Evolutionary conservation across 1,140 invertebrate species (phyloP).

Genomic region (Anastrepha ludens): DNA sequence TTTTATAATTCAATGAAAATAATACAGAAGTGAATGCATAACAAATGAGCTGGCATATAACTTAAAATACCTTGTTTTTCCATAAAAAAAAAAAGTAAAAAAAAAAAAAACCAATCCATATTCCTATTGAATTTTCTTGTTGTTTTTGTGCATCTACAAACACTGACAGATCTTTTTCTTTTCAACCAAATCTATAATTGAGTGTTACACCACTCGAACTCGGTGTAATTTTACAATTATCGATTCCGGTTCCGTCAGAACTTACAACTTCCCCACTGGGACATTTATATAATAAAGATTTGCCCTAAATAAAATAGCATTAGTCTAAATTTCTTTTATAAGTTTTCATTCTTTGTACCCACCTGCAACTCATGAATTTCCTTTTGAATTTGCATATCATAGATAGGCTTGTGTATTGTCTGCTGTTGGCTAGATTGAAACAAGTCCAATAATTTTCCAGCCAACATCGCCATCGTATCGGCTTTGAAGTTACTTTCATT

Average conservation of each 20-base stretch:
- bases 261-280: constrained; percentile 58
- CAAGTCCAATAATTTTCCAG: constrained; percentile 61
- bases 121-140: no score
- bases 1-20: constrained; percentile 22
- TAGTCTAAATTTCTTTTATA: not conserved
- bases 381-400: constrained; percentile 61
- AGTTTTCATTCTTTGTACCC: not conserved
- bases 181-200: constrained; percentile 57
- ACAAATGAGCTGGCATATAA: not conserved
- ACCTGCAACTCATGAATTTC: constrained; percentile 62
- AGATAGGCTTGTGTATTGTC: constrained; percentile 58
- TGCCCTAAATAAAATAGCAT: constrained; percentile 51
- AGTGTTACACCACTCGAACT: constrained; percentile 57
- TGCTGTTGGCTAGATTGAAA: constrained; percentile 57
- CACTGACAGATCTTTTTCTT: not conserved
- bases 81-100: not conserved
- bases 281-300: constrained; percentile 58
- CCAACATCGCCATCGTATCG: constrained; percentile 60
- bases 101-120: not conserved
- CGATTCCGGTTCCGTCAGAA: constrained; percentile 57
- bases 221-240: constrained; percentile 57
- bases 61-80: constrained; percentile 14
- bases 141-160: not conserved
- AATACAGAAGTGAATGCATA: constrained; percentile 14
- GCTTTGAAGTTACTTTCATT: constrained; percentile 51